Percentiles rank a stretch among this genome's conserved stretches.
Conservation (phyloP, 2,888 invertebrate species). For the Drosophila seclusa region DNA sequence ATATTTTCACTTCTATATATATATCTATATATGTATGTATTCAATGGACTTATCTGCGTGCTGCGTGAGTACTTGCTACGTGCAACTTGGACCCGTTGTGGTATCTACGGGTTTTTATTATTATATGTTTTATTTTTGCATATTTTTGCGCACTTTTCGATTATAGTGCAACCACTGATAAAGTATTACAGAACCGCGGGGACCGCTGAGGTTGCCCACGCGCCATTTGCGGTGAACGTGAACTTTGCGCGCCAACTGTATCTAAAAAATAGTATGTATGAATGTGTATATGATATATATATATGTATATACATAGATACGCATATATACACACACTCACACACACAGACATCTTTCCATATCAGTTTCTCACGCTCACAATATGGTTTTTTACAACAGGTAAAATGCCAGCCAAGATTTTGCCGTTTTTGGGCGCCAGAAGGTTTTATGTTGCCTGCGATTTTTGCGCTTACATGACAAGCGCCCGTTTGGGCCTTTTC, state of each 20-base stretch:
- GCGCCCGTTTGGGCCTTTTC: conserved; percentile 49
- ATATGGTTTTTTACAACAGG: conserved; percentile 63
- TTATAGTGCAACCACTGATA: conserved; percentile 48
- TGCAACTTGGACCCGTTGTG: conserved; percentile 47
- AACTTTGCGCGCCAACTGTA: conserved; percentile 61
- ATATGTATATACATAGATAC: conserved; percentile 5
- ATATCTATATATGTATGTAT: conserved; percentile 14
- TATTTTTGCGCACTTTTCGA: conserved; percentile 39
- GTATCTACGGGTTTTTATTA: conserved; percentile 15
- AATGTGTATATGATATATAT: no score
- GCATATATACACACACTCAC: not conserved
- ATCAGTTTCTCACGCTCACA: conserved; percentile 78
- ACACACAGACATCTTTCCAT: conserved; percentile 38
- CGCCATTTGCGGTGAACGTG: conserved; percentile 57
- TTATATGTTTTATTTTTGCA: conserved; percentile 15
- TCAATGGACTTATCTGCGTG: conserved; percentile 1
- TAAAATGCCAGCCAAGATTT: conserved; percentile 73
- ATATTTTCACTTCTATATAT: conserved; percentile 13
- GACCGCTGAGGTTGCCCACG: conserved; percentile 44
- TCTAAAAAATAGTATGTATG: conserved; percentile 16
- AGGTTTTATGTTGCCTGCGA: conserved; percentile 56
- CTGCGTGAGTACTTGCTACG: conserved; percentile 45
- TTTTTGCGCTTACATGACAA: conserved; percentile 53
- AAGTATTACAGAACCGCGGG: conserved; percentile 45
- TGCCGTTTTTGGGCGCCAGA: conserved; percentile 76